Evolutionary conservation across 2,113 vertebrate genomes (phyloP), one percentile per base, ranked within the genome.

Genomic region (Eulacestoma nigropectus): DNA sequence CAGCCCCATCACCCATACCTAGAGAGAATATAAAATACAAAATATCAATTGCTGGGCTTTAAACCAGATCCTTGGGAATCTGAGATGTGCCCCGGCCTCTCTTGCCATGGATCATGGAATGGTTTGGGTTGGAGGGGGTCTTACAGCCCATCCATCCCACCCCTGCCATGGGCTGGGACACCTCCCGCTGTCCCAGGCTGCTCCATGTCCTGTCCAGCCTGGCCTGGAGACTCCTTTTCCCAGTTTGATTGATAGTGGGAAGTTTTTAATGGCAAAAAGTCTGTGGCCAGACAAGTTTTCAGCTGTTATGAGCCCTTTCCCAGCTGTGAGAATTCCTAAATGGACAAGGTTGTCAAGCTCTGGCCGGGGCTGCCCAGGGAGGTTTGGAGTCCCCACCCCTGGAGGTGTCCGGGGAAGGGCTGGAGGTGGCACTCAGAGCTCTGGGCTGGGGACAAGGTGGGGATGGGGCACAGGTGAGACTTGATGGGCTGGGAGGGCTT

Each of bases 31-130:
- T 32, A 9, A 39, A 49, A 15, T n/a, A 6, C 4, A n/a, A 11
- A 49, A 13, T 30, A 17, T 3, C 3, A 6, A 19, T 19, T 3
- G 7, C 30, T 8, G 2, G 13, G 49, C 10, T 56, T 69, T 69
- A 27, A 39, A 44, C 2, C 27, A 27, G n/a, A 15, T 12, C 41
- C n/a, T 27, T 1, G 0, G 12, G 7, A 17, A 18, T 3, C 16
- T 37, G 4, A 3, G 20, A 2, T 3, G 6, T 6, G 9, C 3
- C 20, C 27, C 16, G 27, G 35, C 18, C 26, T 49, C 27, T 32
- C 42, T 33, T 62, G 26, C 56, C 25, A 0, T 5, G 35, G 44
- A 7, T 14, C n/a, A n/a, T 25, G 67, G 80, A 35, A 13, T 30
- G 46, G 16, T 15, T 44, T 52, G 46, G 63, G 42, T 47, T 22